Evolutionary conservation across 2,888 invertebrate genomes (phyloP).

Genomic region (Cerceris rybyensis): DNA sequence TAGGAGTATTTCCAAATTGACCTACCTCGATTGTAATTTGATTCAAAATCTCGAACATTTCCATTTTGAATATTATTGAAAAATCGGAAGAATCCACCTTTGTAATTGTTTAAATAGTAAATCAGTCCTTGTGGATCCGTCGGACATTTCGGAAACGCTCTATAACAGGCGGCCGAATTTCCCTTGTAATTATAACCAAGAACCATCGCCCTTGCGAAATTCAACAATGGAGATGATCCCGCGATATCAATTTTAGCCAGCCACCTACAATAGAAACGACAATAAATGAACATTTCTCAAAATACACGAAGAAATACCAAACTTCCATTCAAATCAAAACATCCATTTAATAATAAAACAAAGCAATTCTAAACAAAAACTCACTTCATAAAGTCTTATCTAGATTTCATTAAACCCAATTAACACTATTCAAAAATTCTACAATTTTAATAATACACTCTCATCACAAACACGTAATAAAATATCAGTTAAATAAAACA

Average conservation of each 20-base stretch:
- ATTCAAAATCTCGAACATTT: background rate
- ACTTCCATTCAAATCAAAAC: background rate
- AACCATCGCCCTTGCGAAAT: constrained; percentile 89
- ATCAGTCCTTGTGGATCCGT: constrained; percentile 88
- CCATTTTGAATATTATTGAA: constrained; percentile 82
- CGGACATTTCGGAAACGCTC: constrained; percentile 89
- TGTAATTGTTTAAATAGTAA: constrained; percentile 91
- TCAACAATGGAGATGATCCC: constrained; percentile 86
- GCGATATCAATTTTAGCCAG: constrained; percentile 83
- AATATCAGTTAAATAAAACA: too few relatives aligned
- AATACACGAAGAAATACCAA: background rate
- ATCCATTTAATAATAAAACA: background rate
- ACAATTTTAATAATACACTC: too few relatives aligned
- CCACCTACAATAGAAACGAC: constrained; percentile 81
- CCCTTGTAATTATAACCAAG: constrained; percentile 88
- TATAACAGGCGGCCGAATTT: constrained; percentile 84
- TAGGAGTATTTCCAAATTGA: background rate
- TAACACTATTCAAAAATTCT: too few relatives aligned
- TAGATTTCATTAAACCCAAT: too few relatives aligned
- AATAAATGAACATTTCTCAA: background rate
- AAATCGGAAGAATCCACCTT: constrained; percentile 92
- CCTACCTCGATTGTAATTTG: constrained; percentile 22
- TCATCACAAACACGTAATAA: too few relatives aligned
- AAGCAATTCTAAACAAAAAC: too few relatives aligned
- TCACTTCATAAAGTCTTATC: too few relatives aligned